Base-by-base conservation (phyloP, 2,113 vertebrate genomes). In the Cinclus mexicanus region DNA sequence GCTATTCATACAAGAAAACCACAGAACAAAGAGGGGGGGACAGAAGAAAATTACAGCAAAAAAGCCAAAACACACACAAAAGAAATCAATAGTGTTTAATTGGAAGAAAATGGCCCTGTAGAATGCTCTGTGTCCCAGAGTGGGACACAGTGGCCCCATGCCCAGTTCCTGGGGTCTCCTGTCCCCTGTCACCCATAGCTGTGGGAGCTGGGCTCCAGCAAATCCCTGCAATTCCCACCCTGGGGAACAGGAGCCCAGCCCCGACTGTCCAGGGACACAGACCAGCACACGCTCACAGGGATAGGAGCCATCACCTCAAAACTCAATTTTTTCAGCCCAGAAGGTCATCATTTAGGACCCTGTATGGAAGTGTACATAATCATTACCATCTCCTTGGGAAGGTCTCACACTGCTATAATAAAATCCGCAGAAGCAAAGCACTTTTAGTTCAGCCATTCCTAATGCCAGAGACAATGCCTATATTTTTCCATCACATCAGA, bases 401-500 rank as follows among this genome's bases (percentile, higher is more conserved):
- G 78, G 63, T 57, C 82, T 24, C 46, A 1, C 35, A 6, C 19
- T 12, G 72, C 82, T 44, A 19, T 6, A 59, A 76, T 28, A 74
- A 84, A 76, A 91, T 12, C 9, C 0, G 0, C 42, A 74, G 49
- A 26, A 77, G 65, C 22, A 44, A 49, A 70, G 56, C 53, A 37
- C 64, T 83, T 78, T 47, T 10, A 83, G 71, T 78, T 89, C 56
- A 29, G 65, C 37, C 53, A 31, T 28, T 63, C 7, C 65, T 35
- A n/a, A 57, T 93, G 78, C 83, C 70, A 77, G 60, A 69, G 69
- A 97, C 91, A 96, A 96, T 70, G 70, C 89, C 39, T 44, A 84
- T 81, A 72, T 94, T 95, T 97, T 95, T 94, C 84, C 95, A 96
- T 93, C 91, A 20, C 83, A 84, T 79, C 92, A 65, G 83, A 64